Evolutionary conservation across 2,888 invertebrate species (phyloP), one percentile per base, ranked within the genome.

Genomic region (Orthosia incerta): DNA sequence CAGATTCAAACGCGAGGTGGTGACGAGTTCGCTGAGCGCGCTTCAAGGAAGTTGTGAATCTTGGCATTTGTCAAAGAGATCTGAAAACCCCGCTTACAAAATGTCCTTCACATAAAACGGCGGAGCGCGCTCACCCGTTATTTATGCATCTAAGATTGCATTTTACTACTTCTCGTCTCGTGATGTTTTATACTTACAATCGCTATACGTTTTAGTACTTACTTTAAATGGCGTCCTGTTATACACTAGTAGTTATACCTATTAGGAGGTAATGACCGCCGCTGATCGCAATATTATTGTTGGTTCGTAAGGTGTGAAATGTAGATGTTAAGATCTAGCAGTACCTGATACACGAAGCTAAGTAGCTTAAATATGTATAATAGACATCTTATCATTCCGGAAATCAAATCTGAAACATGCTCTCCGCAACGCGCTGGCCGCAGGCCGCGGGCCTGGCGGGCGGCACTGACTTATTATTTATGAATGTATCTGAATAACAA

Each of bases 61-160:
- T 57, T 15, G 9, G 13, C 51, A 26, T 48, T 63, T 74, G 46
- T 80, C 76, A 80, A 76, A 76, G 57, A 74, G 39, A 53, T 72
- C 45, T 71, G 13, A 45, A 31, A 53, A 73, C 46, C 50, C 39
- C 50, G 56, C 74, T 69, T 69, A 50, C 57, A 9, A 50, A 20
- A 57, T 59, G 12, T 39, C 48, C 20, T 18, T 48, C 11, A 20
- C 56, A 26, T 26, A 53, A 39, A 51, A 18, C 79, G 16, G 26
- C n/a, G 26, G 45, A 31, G 50, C 15, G 62, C 73, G 31, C 56
- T 57, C 61, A 53, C 26, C 45, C 46, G 23, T 62, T 57, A 51
- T 31, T 18, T 51, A 57, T 39, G 39, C 23, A 48, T 50, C 26
- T 57, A 15, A 71, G 20, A 71, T 56, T 45, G 55, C 61, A 57